Conservation (phyloP, 2,888 invertebrate genomes). For the Apantesis nais region DNA sequence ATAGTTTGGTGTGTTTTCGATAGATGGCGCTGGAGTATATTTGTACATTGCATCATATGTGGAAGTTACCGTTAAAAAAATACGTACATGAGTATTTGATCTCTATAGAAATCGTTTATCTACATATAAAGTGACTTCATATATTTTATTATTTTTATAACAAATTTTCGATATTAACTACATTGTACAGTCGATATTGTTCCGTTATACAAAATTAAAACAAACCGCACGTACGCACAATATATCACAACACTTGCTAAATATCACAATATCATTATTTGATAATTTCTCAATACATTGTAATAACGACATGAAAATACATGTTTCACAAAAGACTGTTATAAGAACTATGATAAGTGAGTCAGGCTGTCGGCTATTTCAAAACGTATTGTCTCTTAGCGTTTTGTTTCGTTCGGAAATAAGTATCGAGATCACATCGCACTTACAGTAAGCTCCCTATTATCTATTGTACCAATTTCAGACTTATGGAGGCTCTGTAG, state of each 20-base stretch:
- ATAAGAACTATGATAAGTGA: slow-evolving; percentile 24
- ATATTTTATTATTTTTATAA: too few species aligned
- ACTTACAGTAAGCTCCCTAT: slow-evolving; percentile 3
- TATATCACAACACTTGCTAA: neutral
- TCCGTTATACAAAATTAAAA: neutral
- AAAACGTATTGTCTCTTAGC: slow-evolving; percentile 45
- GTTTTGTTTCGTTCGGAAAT: slow-evolving; percentile 58
- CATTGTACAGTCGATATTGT: neutral
- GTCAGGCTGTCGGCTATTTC: slow-evolving; percentile 37
- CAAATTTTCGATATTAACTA: too few species aligned
- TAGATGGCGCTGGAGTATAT: too few species aligned
- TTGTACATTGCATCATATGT: too few species aligned
- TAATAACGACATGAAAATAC: slow-evolving; percentile 1
- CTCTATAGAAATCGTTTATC: too few species aligned
- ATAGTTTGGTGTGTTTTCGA: too few species aligned
- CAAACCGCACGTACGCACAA: neutral
- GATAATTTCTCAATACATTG: neutral
- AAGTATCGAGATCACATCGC: slow-evolving; percentile 57
- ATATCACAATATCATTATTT: neutral
- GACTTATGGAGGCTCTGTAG: neutral
- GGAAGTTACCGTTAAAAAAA: too few species aligned
- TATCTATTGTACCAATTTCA: neutral
- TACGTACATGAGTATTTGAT: too few species aligned
- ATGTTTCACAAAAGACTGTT: slow-evolving; percentile 7
- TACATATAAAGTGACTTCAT: neutral